Evolutionary conservation across 2,113 vertebrate species (phyloP).

Genomic region (Propithecus coquereli): DNA sequence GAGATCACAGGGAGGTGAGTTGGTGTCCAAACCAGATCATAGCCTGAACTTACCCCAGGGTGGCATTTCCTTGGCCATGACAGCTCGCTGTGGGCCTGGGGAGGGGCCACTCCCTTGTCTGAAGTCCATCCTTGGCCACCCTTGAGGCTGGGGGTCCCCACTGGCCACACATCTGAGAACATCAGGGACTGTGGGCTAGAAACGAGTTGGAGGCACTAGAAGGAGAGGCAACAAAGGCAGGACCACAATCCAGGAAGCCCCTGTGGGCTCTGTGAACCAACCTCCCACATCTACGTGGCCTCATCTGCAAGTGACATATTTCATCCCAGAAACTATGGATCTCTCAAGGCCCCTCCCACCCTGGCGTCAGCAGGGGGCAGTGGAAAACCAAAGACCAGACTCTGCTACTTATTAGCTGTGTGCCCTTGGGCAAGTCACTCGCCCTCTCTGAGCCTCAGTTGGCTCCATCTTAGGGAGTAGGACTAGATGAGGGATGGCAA

Average conservation of each 20-base stretch:
- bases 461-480: neutral
- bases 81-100: neutral
- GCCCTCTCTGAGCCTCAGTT: neutral
- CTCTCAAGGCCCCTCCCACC: neutral
- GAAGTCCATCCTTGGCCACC: neutral
- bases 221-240: neutral
- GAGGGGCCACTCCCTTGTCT: neutral
- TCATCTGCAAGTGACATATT: neutral
- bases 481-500: no score
- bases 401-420: neutral
- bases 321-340: neutral
- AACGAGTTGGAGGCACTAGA: neutral
- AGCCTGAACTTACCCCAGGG: neutral
- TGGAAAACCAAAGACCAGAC: neutral
- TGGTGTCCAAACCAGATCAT: neutral
- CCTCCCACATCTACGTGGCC: fast-evolving
- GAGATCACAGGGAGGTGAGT: neutral
- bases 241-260: neutral
- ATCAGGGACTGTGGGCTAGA: neutral
- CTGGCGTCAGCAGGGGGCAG: neutral
- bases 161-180: neutral
- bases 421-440: neutral
- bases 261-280: neutral
- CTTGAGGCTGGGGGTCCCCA: neutral
- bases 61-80: neutral